These are phyloP conservation scores for Meteorus colon DNA, from an alignment of 2,888 invertebrate species.

Conservation along the genomic window DNA sequence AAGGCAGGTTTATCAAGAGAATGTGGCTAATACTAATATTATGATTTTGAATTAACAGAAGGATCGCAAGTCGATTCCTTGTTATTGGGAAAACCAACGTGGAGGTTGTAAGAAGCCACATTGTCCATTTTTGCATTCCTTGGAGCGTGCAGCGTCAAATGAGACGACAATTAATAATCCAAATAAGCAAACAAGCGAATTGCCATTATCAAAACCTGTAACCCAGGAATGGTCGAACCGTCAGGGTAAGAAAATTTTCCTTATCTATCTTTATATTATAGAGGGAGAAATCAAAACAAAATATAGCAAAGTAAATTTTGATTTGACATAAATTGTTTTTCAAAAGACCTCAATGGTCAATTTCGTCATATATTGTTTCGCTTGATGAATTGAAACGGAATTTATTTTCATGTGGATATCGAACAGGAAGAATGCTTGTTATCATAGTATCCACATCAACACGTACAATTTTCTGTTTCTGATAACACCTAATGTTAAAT, in stretches of 20 bases:
- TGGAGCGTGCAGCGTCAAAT: slow-evolving; percentile 53
- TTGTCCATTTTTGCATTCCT: slow-evolving; percentile 86
- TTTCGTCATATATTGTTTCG: no score
- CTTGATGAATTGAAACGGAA: no score
- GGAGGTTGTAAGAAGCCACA: slow-evolving; percentile 89
- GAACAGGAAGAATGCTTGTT: no score
- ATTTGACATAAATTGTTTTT: no score
- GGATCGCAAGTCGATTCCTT: slow-evolving; percentile 87
- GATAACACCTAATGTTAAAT: no score
- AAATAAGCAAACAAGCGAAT: slow-evolving; percentile 59
- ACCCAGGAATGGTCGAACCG: slow-evolving; percentile 69
- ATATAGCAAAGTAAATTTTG: no score
- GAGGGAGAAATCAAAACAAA: no score
- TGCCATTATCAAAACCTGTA: slow-evolving; percentile 60
- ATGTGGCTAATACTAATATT: background rate
- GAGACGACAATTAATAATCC: slow-evolving; percentile 61
- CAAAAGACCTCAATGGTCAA: no score
- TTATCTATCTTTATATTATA: background rate
- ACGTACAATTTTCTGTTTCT: no score
- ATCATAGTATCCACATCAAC: no score
- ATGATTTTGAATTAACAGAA: slow-evolving; percentile 75
- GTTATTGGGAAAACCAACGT: slow-evolving; percentile 91
- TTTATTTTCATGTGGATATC: no score
- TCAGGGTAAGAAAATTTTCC: slow-evolving; percentile 60
- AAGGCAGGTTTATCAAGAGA: background rate